phyloP scores from a whole-genome alignment of 2,113 vertebrate species.

The Cebidichthys violaceus region DNA sequence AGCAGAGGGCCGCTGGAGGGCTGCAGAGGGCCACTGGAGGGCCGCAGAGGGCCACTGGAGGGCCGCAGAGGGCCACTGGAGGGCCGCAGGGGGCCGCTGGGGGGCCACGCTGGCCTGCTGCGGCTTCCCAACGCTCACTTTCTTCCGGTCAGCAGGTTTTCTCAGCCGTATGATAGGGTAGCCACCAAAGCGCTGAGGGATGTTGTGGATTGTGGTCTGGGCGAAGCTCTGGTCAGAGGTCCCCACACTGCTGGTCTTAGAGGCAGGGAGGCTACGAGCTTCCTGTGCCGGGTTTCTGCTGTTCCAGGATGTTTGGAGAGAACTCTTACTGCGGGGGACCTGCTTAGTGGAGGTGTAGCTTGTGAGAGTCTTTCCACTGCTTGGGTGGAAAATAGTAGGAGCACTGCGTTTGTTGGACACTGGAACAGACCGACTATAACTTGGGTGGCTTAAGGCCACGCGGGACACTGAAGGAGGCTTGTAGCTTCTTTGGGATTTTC shows the following conservation, averaged over 20 bases:
- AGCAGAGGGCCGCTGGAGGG: neutral
- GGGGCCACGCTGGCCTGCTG: neutral
- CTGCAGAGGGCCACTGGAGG: neutral
- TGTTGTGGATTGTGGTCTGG: neutral
- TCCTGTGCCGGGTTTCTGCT: too few relatives aligned
- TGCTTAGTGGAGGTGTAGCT: neutral
- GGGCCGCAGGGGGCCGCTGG: neutral
- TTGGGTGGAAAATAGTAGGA: neutral
- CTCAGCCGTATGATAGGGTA: slow-evolving; percentile 44
- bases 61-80: neutral
- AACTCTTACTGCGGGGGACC: neutral
- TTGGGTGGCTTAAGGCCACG: too few relatives aligned
- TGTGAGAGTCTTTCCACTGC: neutral
- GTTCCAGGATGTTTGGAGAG: neutral
- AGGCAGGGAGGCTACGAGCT: neutral
- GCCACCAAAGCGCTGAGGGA: slow-evolving; percentile 53
- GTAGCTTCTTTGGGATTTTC: neutral
- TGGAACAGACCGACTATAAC: neutral
- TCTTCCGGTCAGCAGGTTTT: neutral
- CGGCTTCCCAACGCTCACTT: neutral
- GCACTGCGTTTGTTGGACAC: neutral
- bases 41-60: neutral
- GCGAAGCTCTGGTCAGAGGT: neutral
- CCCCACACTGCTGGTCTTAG: neutral
- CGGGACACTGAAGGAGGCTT: neutral